Percentiles rank a stretch among this genome's conserved stretches.
These are phyloP conservation scores for Leptopilina myrica DNA, from an alignment of 2,888 invertebrate species.

Conservation along the genomic window DNA sequence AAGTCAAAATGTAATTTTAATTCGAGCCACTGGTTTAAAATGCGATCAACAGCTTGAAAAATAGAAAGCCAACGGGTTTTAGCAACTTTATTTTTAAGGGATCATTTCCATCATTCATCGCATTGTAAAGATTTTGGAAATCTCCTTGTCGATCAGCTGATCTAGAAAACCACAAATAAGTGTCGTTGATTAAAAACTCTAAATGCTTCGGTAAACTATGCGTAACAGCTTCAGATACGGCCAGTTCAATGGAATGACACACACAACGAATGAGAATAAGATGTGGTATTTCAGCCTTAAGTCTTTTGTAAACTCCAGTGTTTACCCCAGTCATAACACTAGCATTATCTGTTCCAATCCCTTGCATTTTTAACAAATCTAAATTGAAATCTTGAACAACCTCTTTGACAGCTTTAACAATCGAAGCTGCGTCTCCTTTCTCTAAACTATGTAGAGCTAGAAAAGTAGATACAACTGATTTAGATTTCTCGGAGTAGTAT, in stretches of 20 bases:
- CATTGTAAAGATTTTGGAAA: no score
- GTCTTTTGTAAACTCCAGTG: background rate
- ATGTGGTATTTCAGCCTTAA: slow-evolving; percentile 1
- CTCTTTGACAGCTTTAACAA: background rate
- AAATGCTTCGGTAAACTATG: background rate
- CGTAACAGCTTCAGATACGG: background rate
- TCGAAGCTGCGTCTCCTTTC: background rate
- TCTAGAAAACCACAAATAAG: slow-evolving; percentile 3
- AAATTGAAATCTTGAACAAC: background rate
- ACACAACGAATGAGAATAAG: slow-evolving; percentile 1
- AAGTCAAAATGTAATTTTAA: no score
- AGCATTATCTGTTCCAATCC: slow-evolving; percentile 1
- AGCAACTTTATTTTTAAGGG: no score
- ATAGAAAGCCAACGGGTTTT: no score
- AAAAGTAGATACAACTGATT: background rate
- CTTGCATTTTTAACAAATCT: background rate
- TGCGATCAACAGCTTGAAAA: no score
- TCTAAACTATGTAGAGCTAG: background rate
- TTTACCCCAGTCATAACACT: background rate
- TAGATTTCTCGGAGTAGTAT: background rate
- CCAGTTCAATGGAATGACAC: slow-evolving; percentile 9
- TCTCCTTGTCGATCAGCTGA: no score
- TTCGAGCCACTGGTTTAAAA: no score
- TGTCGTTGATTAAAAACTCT: background rate
- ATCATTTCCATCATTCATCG: no score